These are phyloP conservation scores for Pycnonotus jocosus DNA, from an alignment of 2,113 vertebrate species.

Conservation along the genomic window DNA sequence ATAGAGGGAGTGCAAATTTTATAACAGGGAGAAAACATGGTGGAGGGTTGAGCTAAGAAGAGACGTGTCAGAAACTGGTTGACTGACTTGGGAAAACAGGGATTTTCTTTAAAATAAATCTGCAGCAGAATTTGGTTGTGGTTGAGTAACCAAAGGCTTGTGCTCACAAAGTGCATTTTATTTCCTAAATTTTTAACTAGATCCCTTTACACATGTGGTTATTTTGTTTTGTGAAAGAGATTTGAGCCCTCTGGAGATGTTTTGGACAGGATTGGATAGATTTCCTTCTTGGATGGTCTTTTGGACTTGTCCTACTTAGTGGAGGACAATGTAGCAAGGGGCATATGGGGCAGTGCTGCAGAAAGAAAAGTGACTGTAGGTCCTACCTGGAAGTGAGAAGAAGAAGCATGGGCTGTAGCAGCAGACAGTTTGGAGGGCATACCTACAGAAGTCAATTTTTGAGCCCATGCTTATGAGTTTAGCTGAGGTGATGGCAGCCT, in stretches of 20 bases:
- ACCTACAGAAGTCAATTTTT: background rate
- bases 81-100: background rate
- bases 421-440: background rate
- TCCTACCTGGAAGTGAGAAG: background rate
- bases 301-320: background rate
- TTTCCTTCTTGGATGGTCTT: background rate
- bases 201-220: background rate
- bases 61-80: background rate
- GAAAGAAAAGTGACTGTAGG: background rate
- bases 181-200: background rate
- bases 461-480: background rate
- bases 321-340: background rate
- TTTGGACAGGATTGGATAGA: background rate
- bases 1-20: background rate
- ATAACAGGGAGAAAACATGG: background rate
- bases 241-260: background rate
- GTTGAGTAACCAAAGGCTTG: background rate
- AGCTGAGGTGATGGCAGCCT: background rate
- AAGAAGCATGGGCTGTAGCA: background rate
- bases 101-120: background rate
- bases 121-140: background rate
- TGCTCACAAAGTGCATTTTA: background rate
- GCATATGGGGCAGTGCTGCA: rapidly evolving
- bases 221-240: background rate
- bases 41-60: background rate